Percentiles rank a stretch among this genome's conserved stretches.
These are phyloP conservation scores for Cephus rjabovi DNA, from an alignment of 2,888 invertebrate species.

Conservation along the genomic window DNA sequence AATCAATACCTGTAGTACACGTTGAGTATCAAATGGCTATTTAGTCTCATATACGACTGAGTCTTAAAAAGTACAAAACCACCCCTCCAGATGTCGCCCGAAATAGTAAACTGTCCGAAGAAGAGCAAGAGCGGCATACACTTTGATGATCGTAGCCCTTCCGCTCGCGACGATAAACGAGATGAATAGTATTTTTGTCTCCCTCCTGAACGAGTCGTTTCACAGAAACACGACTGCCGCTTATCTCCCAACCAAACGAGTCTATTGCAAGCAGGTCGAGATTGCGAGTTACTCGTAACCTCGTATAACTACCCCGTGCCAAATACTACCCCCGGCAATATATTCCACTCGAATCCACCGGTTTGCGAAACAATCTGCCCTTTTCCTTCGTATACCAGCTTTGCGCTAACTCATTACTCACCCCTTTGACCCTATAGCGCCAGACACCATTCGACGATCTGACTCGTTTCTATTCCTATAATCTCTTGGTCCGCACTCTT, in stretches of 20 bases:
- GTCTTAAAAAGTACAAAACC: neutral
- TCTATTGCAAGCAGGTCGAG: neutral
- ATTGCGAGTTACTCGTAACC: neutral
- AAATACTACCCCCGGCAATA: neutral
- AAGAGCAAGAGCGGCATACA: neutral
- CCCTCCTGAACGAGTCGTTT: neutral
- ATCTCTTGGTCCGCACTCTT: neutral
- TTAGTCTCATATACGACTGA: neutral
- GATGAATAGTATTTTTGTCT: conserved; percentile 45
- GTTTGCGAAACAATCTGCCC: neutral
- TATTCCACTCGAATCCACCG: neutral
- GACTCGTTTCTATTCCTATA: neutral
- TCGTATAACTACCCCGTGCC: neutral
- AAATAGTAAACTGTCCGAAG: neutral
- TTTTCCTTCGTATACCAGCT: neutral
- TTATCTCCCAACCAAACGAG: neutral
- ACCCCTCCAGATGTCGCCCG: neutral
- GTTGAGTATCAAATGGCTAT: neutral
- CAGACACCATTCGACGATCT: neutral
- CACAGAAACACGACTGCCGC: neutral
- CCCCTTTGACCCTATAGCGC: neutral
- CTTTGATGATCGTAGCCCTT: neutral
- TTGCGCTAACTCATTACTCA: neutral
- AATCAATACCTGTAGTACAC: neutral
- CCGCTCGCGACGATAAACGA: conserved; percentile 33